Base-by-base conservation (phyloP, 1,140 invertebrate species). In the Aphaenogaster rudis region DNA sequence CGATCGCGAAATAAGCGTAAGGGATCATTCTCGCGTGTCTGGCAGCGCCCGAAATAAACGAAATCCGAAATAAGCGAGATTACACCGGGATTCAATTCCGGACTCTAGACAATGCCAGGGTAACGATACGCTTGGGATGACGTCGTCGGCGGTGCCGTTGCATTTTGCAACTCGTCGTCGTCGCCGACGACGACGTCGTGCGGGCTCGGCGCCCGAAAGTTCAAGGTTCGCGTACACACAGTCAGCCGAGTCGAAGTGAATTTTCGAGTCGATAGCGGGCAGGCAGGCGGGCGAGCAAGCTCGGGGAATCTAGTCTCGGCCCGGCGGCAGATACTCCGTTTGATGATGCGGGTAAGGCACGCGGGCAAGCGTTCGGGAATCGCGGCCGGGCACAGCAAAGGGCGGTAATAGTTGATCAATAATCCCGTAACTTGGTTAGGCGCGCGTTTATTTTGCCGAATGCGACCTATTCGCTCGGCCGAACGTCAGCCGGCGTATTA, bases 311-410 rank as follows among this genome's bases (percentile, higher is more conserved):
- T 72, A 90, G 86, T 79, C 79, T 85, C 89, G n/a, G 52, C 17
- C 42, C 36, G 11, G 63, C 61, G 82, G n/a, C 76, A 33, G 89
- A 85, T 90, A 88, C 80, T 87, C 28, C 63, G n/a, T 84, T 64
- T 84, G 86, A 88, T 79, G 88, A 90, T 69, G 84, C 89, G 74
- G 80, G 48, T 86, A 81, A 90, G 80, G 87, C 89, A 89, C 88
- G 88, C 89, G 89, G 88, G 66, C 80, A 82, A 90, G 64, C 88
- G 88, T 88, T 86, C 82, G 82, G 82, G 89, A 91, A 90, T 91
- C 89, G 87, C 80, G 80, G 67, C 85, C 89, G 89, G 85, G 87
- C 74, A 57, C 64, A 64, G 87, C 36, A 86, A 90, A 90, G 78
- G 84, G 39, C 63, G 69, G 69, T 82, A 59, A 76, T 80, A 79